Base-by-base conservation (phyloP, 2,888 invertebrate genomes). In the Dioctria rufipes region DNA sequence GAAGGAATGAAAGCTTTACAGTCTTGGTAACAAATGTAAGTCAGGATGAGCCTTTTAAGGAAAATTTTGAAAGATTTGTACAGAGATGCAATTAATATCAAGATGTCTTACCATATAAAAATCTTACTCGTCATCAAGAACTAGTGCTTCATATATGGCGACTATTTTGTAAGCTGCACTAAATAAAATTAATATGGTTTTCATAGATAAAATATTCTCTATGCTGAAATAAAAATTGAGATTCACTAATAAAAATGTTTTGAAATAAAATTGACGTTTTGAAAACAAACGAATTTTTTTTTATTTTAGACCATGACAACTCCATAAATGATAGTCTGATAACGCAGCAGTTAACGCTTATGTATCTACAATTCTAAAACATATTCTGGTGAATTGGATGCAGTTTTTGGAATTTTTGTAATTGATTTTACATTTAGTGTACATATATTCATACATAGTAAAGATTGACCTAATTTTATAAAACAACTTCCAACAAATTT, bases 31-130 rank as follows among this genome's bases (percentile, higher is more conserved):
- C 42, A 67, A 67, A 42, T 25, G 46, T 67, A 67, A 11, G 13
- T 71, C 58, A 75, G 61, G 42, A 75, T 8, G 46, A 75, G n/a
- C 75, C 75, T 75, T 75, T 25, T 39, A 43, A 5, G 37, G n/a
- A 69, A 49, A 8, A 71, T 71, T n/a, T 66, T 54, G 13, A 58
- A 42, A 11, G n/a, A 43, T 3, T 9, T 60, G 25, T 42, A 13
- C 3, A 60, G 6, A 6, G n/a, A 40, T 61, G 39, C n/a, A 73
- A n/a, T 40, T 8, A 37, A 13, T 71, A 71, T 71, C 25, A 37
- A 1, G 11, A 60, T 25, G 9, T 8, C n/a, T 54, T 75, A 75
- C 75, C 75, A 75, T 75, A 43, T 25, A 60, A 75, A 75, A 75
- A 75, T 42, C 3, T 43, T 40, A 13, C n/a, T 75, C 46, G 60